Evolutionary conservation across 1,140 invertebrate species (phyloP).

Genomic region (Hestina assimilis): DNA sequence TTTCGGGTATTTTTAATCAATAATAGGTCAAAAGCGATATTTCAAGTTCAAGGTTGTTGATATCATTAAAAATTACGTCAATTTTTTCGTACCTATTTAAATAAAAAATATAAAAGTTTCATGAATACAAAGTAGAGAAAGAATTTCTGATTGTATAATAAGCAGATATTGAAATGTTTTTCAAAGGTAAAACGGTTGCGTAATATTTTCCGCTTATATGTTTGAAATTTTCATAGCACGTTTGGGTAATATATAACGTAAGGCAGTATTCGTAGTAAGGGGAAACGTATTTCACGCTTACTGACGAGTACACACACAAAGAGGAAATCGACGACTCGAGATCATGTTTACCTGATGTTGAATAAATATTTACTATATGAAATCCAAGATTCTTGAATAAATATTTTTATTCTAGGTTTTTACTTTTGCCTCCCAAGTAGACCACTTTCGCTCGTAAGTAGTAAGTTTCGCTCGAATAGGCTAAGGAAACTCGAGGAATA

Average conservation of each 20-base stretch:
- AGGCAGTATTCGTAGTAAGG: not conserved
- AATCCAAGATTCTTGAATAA: slow-evolving; percentile 5
- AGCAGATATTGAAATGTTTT: too few species aligned
- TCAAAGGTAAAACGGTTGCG: too few species aligned
- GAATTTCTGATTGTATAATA: not conserved
- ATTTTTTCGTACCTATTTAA: too few species aligned
- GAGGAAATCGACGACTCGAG: slow-evolving; percentile 21
- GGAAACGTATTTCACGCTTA: slow-evolving; percentile 22
- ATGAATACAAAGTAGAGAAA: not conserved
- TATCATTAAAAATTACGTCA: too few species aligned
- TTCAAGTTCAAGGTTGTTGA: too few species aligned
- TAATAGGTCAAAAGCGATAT: too few species aligned
- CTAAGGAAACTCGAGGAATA: not conserved
- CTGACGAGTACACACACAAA: slow-evolving; percentile 22
- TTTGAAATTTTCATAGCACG: not conserved
- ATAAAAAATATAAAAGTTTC: not conserved
- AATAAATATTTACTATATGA: slow-evolving; percentile 4
- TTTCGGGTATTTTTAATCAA: too few species aligned
- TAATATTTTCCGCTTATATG: not conserved
- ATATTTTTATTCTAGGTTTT: not conserved
- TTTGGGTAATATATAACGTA: slow-evolving; percentile 1
- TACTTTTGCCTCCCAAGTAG: not conserved
- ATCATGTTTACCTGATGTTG: slow-evolving; percentile 21
- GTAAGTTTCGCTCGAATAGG: not conserved
- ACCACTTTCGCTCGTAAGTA: not conserved